These are phyloP conservation scores for Corythornis leucogaster DNA, from an alignment of 2,797 vertebrate species.

Conservation along the genomic window DNA sequence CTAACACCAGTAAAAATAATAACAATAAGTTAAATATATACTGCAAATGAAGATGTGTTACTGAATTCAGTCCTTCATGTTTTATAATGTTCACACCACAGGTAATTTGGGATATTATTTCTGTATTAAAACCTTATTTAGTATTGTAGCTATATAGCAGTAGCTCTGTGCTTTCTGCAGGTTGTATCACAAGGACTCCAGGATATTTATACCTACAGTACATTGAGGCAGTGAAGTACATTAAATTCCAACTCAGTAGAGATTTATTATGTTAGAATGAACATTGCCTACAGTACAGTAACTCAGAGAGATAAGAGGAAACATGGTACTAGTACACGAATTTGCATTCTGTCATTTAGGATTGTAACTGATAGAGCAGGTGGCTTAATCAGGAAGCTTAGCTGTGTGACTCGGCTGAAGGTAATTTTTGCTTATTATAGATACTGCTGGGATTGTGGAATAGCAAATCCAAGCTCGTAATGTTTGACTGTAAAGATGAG, in stretches of 20 bases:
- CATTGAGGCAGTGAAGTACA: background rate
- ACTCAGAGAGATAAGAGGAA: conserved; percentile 39
- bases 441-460: background rate
- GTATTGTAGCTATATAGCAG: background rate
- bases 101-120: background rate
- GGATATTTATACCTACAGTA: conserved; percentile 32
- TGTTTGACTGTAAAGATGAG: background rate
- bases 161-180: background rate
- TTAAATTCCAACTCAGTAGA: conserved; percentile 45
- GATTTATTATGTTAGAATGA: conserved; percentile 51
- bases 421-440: background rate
- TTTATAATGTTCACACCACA: background rate
- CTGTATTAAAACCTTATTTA: background rate
- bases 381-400: background rate
- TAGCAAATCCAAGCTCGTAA: background rate
- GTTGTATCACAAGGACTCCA: background rate
- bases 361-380: background rate
- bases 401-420: conserved; percentile 4
- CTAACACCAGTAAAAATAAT: background rate
- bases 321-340: background rate
- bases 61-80: background rate
- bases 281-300: conserved; percentile 30
- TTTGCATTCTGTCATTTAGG: conserved; percentile 28
- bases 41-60: background rate
- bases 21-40: background rate